Conservation (phyloP, 2,113 vertebrate genomes). For the Sprattus sprattus region DNA sequence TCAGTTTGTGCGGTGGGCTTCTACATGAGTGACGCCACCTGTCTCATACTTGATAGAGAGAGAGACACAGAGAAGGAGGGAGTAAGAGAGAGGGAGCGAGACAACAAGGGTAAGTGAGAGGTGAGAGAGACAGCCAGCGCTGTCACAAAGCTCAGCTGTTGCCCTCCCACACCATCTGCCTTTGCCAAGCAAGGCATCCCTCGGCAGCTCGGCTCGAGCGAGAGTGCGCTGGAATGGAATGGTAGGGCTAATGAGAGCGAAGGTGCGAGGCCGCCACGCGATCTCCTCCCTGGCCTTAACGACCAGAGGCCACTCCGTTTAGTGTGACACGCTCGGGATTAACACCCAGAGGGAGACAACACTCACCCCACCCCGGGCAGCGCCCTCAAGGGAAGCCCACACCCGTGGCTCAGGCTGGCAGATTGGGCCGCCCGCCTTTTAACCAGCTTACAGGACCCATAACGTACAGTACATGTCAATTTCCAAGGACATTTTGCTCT, state of each 20-base stretch:
- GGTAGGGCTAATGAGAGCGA: not conserved
- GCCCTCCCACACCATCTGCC: not conserved
- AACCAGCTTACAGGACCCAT: not conserved
- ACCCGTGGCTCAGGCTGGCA: not conserved
- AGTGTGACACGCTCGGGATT: not conserved
- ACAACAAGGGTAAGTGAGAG: not conserved
- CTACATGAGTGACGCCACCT: not conserved
- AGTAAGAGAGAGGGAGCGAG: not conserved
- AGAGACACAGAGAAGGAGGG: not conserved
- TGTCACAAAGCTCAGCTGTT: conserved; percentile 8
- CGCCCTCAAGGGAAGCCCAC: not conserved
- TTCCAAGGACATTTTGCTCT: not conserved
- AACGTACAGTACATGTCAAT: not conserved
- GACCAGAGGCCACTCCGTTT: not conserved
- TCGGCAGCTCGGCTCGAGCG: not conserved
- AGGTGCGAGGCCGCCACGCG: not conserved
- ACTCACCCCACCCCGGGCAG: not conserved
- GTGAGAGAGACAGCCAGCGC: not conserved
- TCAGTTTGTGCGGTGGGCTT: not conserved
- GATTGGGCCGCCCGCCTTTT: not conserved
- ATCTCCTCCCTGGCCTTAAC: not conserved
- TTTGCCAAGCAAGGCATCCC: not conserved
- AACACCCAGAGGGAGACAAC: not conserved
- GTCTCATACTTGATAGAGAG: not conserved
- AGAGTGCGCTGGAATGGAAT: not conserved